Evolutionary conservation across 2,888 invertebrate species (phyloP), one percentile per base, ranked within the genome.

Genomic region (Archips crataeganus): DNA sequence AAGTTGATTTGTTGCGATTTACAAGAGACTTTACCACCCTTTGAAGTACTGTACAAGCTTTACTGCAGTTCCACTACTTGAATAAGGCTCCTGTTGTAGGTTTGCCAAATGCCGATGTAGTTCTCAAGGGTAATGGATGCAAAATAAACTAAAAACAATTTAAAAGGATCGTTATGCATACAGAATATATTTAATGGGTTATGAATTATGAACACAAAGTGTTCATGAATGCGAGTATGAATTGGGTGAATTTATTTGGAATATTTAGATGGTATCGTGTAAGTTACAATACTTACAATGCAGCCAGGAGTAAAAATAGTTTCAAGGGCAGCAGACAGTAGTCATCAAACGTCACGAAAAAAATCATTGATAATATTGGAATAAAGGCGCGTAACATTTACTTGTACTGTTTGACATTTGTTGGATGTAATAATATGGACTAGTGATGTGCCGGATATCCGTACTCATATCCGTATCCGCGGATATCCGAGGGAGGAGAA

Each of bases 161-260:
- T 10, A 10, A n/a, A 60, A 68, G 15, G 15, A 45, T 59, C 59
- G 47, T 39, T 69, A 47, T n/a, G 54, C 42, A 63, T 54, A 54
- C 54, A 54, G 15, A 54, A 54, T 8, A 54, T 0, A 23, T 23
- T 54, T 54, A 6, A 51, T 23, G 54, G 23, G 54, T 9, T 45
- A 61, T n/a, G 54, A 54, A 57, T 57, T 47, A 23, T 23, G 23
- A 23, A 23, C 23, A 54, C 49, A 49, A 49, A 49, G 54, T 57
- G 10, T 57, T 23, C 23, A 2, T 57, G 54, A 57, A 3, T n/a
- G 15, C 23, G 36, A 8, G 23, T 51, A 51, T 47, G 45, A 62
- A 62, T 72, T 62, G 63, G 57, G 39, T 42, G 71, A 32, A 34
- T 67, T 67, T 67, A 64, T 68, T 63, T 64, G 34, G 54, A 39